These are phyloP conservation scores for Cuculus canorus DNA, from an alignment of 2,797 vertebrate genomes.

Conservation along the genomic window DNA sequence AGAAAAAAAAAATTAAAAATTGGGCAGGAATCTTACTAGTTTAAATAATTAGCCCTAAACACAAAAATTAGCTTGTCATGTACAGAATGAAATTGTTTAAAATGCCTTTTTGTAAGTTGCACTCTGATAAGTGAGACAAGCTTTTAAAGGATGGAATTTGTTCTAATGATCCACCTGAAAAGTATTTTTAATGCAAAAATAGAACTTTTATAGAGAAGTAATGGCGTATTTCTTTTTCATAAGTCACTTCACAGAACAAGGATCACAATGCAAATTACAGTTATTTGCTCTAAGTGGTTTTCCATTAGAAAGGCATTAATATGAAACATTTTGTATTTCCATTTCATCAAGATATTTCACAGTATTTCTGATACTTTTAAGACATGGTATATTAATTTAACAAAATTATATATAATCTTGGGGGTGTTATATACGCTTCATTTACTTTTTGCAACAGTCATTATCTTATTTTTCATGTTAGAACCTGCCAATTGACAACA, in stretches of 20 bases:
- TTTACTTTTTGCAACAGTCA: constrained; percentile 30
- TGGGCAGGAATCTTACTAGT: not conserved
- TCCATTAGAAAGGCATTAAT: constrained; percentile 72
- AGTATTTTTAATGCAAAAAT: constrained; percentile 67
- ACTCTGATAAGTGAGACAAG: constrained; percentile 20
- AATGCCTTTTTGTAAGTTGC: constrained; percentile 29
- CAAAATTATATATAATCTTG: constrained; percentile 68
- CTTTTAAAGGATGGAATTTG: constrained; percentile 39
- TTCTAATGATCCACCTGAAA: constrained; percentile 61
- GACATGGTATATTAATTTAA: constrained; percentile 61
- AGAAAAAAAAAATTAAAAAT: not conserved
- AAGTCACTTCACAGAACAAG: constrained; percentile 62
- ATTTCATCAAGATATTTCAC: constrained; percentile 65
- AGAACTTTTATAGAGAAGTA: constrained; percentile 58
- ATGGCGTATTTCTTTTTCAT: constrained; percentile 70
- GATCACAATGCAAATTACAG: constrained; percentile 73
- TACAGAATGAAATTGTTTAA: constrained; percentile 44
- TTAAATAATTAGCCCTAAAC: constrained; percentile 32
- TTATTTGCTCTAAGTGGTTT: constrained; percentile 74
- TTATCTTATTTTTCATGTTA: constrained; percentile 55
- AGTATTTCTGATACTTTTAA: constrained; percentile 63
- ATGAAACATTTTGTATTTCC: constrained; percentile 65
- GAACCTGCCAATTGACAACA: constrained; percentile 50
- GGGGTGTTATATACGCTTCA: constrained; percentile 36
- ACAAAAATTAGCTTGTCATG: constrained; percentile 50